These are phyloP conservation scores for Erebia ligea DNA, from an alignment of 2,888 invertebrate species.

Conservation along the genomic window DNA sequence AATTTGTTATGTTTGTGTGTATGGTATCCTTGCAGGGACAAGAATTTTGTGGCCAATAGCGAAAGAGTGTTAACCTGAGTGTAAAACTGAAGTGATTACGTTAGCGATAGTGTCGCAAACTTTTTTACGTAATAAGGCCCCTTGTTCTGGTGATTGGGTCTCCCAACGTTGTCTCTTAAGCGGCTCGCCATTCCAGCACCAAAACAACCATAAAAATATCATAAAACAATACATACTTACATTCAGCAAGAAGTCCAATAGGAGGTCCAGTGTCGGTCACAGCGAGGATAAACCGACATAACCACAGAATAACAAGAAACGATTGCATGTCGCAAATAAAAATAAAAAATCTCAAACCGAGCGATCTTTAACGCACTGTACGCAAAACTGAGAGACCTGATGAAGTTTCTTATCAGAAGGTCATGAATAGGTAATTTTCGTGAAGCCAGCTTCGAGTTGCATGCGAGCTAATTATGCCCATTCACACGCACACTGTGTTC, in stretches of 20 bases:
- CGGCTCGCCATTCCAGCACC: neutral
- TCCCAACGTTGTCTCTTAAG: neutral
- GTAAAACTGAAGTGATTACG: too few species aligned
- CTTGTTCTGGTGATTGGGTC: too few species aligned
- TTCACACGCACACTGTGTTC: slow-evolving; percentile 34
- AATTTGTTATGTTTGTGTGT: too few species aligned
- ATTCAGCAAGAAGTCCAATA: slow-evolving; percentile 67
- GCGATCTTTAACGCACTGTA: slow-evolving; percentile 48
- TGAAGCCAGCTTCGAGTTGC: slow-evolving; percentile 36
- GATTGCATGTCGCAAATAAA: slow-evolving; percentile 30
- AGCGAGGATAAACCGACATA: slow-evolving; percentile 43
- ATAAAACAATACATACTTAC: slow-evolving; percentile 57
- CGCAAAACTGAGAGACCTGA: slow-evolving; percentile 50
- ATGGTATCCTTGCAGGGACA: too few species aligned
- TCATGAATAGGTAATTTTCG: slow-evolving; percentile 36
- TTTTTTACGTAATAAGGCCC: too few species aligned
- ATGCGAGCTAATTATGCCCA: slow-evolving; percentile 25
- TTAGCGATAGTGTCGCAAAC: too few species aligned
- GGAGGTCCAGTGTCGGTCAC: slow-evolving; percentile 60
- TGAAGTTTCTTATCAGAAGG: slow-evolving; percentile 54
- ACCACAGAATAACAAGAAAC: slow-evolving; percentile 39
- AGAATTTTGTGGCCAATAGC: too few species aligned
- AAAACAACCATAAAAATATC: neutral
- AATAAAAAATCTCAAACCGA: slow-evolving; percentile 41
- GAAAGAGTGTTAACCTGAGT: too few species aligned